phyloP scores from a whole-genome alignment of 2,797 vertebrate genomes.

The Sciaenops ocellatus region DNA sequence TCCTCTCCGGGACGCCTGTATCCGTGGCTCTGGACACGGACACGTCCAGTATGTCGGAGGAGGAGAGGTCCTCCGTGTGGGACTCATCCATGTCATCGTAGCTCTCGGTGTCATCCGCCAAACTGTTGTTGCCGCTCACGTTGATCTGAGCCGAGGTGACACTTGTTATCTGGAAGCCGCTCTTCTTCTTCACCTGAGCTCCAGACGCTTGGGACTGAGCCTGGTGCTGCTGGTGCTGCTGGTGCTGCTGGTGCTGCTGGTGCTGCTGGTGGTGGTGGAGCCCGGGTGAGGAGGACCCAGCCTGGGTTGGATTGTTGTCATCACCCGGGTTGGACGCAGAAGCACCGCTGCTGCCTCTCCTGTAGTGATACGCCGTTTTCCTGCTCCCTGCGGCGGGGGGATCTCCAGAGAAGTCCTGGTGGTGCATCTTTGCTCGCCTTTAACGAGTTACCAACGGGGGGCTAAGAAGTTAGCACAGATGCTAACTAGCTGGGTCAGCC shows the following conservation, averaged over 20 bases:
- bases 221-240: too few species aligned
- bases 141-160: slow-evolving; percentile 96
- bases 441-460: too few species aligned
- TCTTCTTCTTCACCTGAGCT: slow-evolving; percentile 97
- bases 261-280: slow-evolving; percentile 87
- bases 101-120: slow-evolving; percentile 98
- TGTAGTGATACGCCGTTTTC: slow-evolving; percentile 88
- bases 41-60: slow-evolving; percentile 95
- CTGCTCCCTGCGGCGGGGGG: slow-evolving; percentile 79
- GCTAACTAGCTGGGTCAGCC: slow-evolving; percentile 70
- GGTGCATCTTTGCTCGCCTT: slow-evolving; percentile 86
- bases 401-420: slow-evolving; percentile 92
- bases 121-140: slow-evolving; percentile 96
- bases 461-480: slow-evolving; percentile 23
- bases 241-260: too few species aligned
- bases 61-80: slow-evolving; percentile 96
- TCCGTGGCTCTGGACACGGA: slow-evolving; percentile 93
- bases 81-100: slow-evolving; percentile 98
- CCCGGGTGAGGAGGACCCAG: slow-evolving; percentile 86
- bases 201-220: slow-evolving; percentile 83
- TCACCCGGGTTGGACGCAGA: slow-evolving; percentile 84
- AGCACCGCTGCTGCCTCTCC: slow-evolving; percentile 88
- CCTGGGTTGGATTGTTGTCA: slow-evolving; percentile 85
- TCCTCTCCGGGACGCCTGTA: slow-evolving; percentile 92
- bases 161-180: slow-evolving; percentile 98